phyloP scores from a whole-genome alignment of 2,888 invertebrate genomes.

The Allacma fusca region DNA sequence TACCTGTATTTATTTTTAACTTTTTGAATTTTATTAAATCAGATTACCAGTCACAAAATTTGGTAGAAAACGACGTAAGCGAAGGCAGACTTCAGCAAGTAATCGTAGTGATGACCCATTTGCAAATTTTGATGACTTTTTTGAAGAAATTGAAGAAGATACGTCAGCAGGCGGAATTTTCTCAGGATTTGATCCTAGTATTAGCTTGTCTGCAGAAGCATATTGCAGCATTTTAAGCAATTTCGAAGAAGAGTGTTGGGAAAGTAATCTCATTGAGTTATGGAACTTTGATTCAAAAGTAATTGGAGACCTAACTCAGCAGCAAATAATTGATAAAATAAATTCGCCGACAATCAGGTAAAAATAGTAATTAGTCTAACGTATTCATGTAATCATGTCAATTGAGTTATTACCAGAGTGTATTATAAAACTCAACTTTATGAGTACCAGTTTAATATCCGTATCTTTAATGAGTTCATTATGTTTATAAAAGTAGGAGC shows the following conservation, averaged over 20 bases:
- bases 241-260: slow-evolving; percentile 61
- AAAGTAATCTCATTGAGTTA: slow-evolving; percentile 62
- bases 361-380: slow-evolving; percentile 11
- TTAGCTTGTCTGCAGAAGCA: slow-evolving; percentile 49
- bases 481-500: no score
- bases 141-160: slow-evolving; percentile 47
- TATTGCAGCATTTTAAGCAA: slow-evolving; percentile 59
- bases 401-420: no score
- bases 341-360: slow-evolving; percentile 54
- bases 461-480: no score
- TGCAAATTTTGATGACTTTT: slow-evolving; percentile 24
- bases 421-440: no score
- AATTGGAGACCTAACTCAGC: slow-evolving; percentile 56
- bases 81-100: slow-evolving; percentile 17
- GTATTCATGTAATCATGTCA: no score
- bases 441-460: no score
- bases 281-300: slow-evolving; percentile 61
- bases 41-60: slow-evolving; percentile 59
- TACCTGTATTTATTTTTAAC: no score
- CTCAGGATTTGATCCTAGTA: slow-evolving; percentile 56
- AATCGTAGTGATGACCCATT: background rate
- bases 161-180: background rate
- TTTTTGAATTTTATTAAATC: slow-evolving; percentile 19
- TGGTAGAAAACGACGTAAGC: slow-evolving; percentile 39
- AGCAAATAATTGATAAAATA: slow-evolving; percentile 61